These are phyloP conservation scores for Aphaenogaster rudis DNA, from an alignment of 1,140 invertebrate genomes.

Conservation along the genomic window DNA sequence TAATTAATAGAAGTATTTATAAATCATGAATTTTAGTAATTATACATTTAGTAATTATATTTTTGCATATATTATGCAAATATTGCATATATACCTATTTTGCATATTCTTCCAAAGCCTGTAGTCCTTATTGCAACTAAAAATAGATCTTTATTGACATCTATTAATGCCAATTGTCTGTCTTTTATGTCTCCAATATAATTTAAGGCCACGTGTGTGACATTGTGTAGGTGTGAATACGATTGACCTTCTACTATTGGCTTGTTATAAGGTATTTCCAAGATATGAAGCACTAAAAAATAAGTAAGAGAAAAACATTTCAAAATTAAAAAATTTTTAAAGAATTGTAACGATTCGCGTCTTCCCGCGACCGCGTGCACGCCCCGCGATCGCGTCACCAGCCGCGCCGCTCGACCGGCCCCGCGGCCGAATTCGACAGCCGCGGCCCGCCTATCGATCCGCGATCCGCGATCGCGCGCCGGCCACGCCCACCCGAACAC, in stretches of 20 bases:
- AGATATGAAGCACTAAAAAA: conserved; percentile 93
- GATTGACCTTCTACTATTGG: conserved; percentile 90
- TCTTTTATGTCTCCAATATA: conserved; percentile 91
- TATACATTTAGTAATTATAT: background rate
- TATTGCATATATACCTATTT: conserved; percentile 89
- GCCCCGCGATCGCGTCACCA: too few relatives aligned
- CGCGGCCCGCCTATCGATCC: too few relatives aligned
- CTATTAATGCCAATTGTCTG: conserved; percentile 92
- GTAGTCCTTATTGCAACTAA: conserved; percentile 90
- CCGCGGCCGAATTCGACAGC: too few relatives aligned
- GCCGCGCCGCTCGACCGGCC: too few relatives aligned
- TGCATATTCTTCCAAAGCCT: conserved; percentile 90
- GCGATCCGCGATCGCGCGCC: too few relatives aligned
- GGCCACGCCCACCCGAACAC: too few relatives aligned
- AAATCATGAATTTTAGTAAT: background rate
- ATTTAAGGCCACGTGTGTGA: conserved; percentile 92
- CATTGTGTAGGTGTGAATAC: conserved; percentile 88
- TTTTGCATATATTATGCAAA: background rate
- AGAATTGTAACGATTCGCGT: too few relatives aligned
- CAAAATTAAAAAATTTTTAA: background rate
- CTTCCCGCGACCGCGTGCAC: too few relatives aligned
- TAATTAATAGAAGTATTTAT: background rate
- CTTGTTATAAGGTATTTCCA: conserved; percentile 92
- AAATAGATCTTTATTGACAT: conserved; percentile 94
- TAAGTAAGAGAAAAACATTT: background rate